Conservation (phyloP, 2,113 vertebrate species). For the Platysternon megacephalum region DNA sequence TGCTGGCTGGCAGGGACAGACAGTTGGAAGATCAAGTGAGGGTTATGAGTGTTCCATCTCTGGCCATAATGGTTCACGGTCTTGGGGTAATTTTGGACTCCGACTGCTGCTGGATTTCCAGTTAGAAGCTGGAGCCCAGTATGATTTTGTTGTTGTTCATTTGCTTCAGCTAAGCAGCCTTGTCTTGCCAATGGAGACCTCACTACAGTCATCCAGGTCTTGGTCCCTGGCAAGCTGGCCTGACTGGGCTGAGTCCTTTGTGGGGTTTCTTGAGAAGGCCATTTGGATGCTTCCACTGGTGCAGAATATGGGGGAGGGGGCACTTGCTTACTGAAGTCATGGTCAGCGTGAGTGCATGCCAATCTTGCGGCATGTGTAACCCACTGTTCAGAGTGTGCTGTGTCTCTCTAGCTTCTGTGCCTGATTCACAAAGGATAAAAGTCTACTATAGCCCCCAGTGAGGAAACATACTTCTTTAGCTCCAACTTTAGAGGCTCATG, state of each 20-base stretch:
- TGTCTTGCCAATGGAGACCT: not conserved
- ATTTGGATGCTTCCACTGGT: not conserved
- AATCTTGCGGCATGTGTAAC: not conserved
- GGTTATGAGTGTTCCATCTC: not conserved
- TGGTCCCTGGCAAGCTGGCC: not conserved
- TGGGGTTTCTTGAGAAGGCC: not conserved
- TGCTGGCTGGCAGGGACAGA: not conserved
- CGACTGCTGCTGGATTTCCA: not conserved
- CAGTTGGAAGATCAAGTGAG: not conserved
- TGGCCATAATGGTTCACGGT: not conserved
- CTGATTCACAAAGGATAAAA: not conserved
- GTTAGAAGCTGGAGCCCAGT: not conserved
- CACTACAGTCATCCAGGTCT: not conserved
- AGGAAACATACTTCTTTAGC: not conserved
- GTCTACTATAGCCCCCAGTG: not conserved
- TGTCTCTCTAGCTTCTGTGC: not conserved
- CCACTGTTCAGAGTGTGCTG: not conserved
- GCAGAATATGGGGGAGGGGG: not conserved
- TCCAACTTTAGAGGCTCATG: not conserved
- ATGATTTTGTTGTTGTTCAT: not conserved
- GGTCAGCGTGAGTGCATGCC: not conserved
- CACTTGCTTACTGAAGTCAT: not conserved
- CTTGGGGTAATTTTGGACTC: not conserved
- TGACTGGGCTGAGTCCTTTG: fast-evolving
- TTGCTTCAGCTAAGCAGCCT: not conserved